These are phyloP conservation scores for Podarcis muralis DNA, from an alignment of 2,113 vertebrate species.

Conservation along the genomic window DNA sequence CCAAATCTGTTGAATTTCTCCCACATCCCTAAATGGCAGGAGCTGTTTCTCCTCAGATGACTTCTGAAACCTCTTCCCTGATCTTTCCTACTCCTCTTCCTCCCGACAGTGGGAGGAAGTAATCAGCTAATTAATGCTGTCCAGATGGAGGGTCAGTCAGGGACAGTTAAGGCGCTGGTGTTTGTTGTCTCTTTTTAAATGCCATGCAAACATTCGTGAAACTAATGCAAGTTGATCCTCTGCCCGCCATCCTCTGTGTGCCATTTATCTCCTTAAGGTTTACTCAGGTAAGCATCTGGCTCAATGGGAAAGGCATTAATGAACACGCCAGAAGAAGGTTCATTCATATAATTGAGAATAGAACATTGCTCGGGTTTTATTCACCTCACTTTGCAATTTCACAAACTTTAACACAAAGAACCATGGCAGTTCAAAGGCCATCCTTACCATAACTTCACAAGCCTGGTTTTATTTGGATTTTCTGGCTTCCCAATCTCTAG, in stretches of 20 bases:
- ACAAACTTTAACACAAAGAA: background rate
- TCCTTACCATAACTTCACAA: background rate
- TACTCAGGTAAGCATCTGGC: background rate
- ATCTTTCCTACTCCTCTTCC: background rate
- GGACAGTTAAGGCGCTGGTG: background rate
- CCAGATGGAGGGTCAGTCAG: constrained; percentile 16
- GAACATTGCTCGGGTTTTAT: background rate
- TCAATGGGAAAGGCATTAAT: constrained; percentile 5
- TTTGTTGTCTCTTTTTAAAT: constrained; percentile 11
- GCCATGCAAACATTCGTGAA: background rate
- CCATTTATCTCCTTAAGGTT: constrained; percentile 6
- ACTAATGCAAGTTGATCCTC: background rate
- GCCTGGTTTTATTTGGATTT: background rate
- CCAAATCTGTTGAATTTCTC: too few relatives aligned
- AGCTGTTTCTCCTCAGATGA: background rate
- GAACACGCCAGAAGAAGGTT: background rate
- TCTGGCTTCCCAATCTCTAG: background rate
- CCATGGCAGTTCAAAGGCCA: background rate
- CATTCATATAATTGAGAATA: background rate
- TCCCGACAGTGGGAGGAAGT: background rate
- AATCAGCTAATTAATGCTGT: constrained; percentile 10
- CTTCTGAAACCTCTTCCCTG: background rate
- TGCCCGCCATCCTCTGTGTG: background rate
- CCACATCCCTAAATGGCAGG: background rate
- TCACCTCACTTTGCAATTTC: background rate